Evolutionary conservation across 2,888 invertebrate species (phyloP).

Genomic region (Argyra leucocephala): DNA sequence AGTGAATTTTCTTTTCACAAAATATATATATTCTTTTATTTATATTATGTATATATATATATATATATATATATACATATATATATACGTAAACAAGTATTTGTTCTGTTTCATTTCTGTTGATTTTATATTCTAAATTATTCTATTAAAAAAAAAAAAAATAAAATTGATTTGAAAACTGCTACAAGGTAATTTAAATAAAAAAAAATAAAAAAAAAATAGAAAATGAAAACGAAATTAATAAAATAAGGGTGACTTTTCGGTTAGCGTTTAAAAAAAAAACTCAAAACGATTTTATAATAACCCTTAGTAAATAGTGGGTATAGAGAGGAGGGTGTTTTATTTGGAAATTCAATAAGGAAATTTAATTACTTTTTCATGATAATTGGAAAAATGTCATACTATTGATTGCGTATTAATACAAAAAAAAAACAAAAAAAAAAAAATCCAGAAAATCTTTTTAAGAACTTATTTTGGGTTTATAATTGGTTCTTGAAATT

Average conservation of each 20-base stretch:
- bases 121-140: too few species aligned
- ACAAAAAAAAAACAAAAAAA: too few species aligned
- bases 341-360: conserved; percentile 3
- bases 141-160: too few species aligned
- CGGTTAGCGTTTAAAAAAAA: too few species aligned
- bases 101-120: too few species aligned
- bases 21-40: too few species aligned
- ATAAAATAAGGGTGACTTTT: background rate
- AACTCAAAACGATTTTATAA: background rate
- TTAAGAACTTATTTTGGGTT: background rate
- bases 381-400: conserved; percentile 4
- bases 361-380: background rate
- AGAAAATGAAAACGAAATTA: background rate
- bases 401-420: background rate
- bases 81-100: too few species aligned
- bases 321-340: background rate
- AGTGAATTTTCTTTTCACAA: too few species aligned
- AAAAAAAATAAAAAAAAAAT: background rate
- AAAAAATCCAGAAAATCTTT: background rate
- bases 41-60: too few species aligned
- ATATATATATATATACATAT: too few species aligned
- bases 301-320: background rate
- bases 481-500: conserved; percentile 1
- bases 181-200: conserved; percentile 3
- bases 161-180: background rate